These are phyloP conservation scores for Aphrocallistes beatrix DNA, from an alignment of 37 sponge, comb jelly and placozoan species.

Conservation along the genomic window DNA sequence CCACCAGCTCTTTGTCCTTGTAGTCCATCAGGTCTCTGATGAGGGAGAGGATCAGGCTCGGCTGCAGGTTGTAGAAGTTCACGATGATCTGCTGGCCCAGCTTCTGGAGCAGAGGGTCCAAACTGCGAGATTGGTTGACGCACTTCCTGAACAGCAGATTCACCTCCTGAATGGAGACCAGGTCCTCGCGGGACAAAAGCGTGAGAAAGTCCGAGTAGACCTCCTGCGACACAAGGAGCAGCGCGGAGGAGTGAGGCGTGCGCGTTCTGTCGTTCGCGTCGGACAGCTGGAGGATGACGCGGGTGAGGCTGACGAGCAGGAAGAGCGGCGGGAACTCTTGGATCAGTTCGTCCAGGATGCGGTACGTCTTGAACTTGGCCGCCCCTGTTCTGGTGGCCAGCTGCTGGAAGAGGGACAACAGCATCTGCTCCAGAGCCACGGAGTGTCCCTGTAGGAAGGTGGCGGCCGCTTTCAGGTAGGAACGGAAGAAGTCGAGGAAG, in stretches of 20 bases:
- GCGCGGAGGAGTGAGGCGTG: background rate
- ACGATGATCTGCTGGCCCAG: background rate
- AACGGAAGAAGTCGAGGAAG: conserved; percentile 12
- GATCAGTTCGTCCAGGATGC: background rate
- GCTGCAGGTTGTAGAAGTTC: background rate
- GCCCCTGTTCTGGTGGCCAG: background rate
- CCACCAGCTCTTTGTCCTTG: background rate
- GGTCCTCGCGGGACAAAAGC: background rate
- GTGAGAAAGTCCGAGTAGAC: conserved; percentile 3
- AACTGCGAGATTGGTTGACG: background rate
- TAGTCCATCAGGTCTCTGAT: conserved; percentile 4
- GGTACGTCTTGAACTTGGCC: conserved; percentile 10
- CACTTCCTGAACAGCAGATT: background rate
- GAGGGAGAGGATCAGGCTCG: background rate
- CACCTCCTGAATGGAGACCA: background rate
- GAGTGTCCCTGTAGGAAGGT: background rate
- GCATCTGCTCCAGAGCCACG: background rate
- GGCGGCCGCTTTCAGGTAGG: background rate
- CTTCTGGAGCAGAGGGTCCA: background rate
- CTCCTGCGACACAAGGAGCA: background rate
- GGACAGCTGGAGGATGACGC: background rate
- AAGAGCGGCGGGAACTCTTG: background rate
- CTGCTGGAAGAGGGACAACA: conserved; percentile 3
- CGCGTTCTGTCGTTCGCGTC: background rate
- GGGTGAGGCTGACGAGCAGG: background rate